Conservation (phyloP, 23 tunicate species). For the Diplosoma virens region DNA sequence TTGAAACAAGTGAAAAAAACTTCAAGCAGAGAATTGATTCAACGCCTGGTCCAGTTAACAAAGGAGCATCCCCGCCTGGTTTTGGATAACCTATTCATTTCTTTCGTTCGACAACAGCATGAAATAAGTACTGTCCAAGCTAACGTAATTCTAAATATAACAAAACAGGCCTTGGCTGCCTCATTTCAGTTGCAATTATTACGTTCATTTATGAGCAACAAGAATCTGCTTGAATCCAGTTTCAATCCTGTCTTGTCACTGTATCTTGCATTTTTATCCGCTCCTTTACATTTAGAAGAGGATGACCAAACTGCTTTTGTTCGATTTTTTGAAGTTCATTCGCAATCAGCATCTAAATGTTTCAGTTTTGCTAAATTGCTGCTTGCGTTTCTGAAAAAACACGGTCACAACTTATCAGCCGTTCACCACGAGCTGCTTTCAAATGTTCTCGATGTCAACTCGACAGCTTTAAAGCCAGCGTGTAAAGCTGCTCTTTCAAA, state of each 20-base stretch:
- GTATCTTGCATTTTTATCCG: not conserved
- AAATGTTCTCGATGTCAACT: not conserved
- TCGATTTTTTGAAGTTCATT: not conserved
- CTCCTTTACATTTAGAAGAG: not conserved
- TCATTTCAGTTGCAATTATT: not conserved
- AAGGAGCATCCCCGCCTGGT: not conserved
- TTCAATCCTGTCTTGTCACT: not conserved
- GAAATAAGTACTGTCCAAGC: not conserved
- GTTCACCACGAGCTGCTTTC: not conserved
- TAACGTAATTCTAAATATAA: not conserved
- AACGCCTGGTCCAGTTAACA: not conserved
- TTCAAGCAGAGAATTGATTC: not conserved
- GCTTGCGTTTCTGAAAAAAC: not conserved
- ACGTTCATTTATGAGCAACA: not conserved
- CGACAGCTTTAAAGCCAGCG: not conserved
- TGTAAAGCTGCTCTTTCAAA: not conserved
- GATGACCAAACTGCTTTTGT: not conserved
- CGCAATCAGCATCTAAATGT: not conserved
- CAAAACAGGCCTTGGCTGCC: not conserved
- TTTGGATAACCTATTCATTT: not conserved
- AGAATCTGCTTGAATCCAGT: too few species aligned
- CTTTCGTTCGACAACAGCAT: not conserved
- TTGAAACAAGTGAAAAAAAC: not conserved
- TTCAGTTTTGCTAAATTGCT: slow-evolving; percentile 10
- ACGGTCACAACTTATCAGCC: not conserved